A percentile compares a stretch with the other conserved stretches of the same genome.
phyloP scores from a whole-genome alignment of 53 echinoderm and acorn worm genomes.

The Arbacia lixula region DNA sequence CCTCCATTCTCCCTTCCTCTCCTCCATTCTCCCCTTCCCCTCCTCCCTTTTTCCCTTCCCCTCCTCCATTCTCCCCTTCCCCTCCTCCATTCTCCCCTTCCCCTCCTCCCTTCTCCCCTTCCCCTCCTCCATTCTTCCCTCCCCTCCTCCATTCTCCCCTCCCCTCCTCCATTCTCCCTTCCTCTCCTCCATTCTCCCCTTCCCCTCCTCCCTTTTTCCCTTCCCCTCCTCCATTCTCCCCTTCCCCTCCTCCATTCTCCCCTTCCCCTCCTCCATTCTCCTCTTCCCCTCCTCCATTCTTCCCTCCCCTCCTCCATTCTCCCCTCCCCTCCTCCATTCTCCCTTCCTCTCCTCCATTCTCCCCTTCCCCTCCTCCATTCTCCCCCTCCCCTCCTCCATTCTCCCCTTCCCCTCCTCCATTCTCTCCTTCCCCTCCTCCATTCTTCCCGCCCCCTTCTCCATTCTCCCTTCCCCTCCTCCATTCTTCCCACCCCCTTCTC shows the following conservation, averaged over 20 bases:
- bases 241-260: background rate
- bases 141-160: too few species aligned
- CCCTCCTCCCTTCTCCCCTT: background rate
- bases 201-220: background rate
- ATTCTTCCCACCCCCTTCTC: background rate
- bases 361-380: too few species aligned
- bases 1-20: too few species aligned
- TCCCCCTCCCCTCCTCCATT: too few species aligned
- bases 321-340: too few species aligned
- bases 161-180: too few species aligned
- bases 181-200: too few species aligned
- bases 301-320: background rate
- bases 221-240: background rate
- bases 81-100: background rate
- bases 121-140: background rate
- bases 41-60: background rate
- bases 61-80: background rate
- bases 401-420: background rate
- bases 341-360: too few species aligned
- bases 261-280: background rate
- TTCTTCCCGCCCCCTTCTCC: background rate
- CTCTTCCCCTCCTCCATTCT: background rate
- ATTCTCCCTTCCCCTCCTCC: background rate
- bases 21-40: background rate
- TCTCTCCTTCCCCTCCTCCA: background rate